Conservation (phyloP, 92 coral and sea anemone species). For the Zoanthus solanderi region DNA sequence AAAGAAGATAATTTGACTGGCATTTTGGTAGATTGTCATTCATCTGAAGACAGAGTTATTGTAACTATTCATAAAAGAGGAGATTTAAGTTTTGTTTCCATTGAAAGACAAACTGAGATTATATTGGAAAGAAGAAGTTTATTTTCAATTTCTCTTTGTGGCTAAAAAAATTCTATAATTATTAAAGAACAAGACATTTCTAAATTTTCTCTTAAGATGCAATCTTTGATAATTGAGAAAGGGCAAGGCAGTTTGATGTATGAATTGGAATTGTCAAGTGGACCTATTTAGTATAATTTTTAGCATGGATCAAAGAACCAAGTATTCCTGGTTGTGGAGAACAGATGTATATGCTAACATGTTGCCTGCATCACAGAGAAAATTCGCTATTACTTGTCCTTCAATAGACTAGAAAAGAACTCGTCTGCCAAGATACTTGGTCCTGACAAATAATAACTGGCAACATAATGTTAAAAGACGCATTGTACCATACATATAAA, state of each 20-base stretch:
- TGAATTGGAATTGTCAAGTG: background rate
- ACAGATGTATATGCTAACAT: background rate
- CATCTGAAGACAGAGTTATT: background rate
- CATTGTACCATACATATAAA: background rate
- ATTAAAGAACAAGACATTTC: background rate
- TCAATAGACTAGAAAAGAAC: background rate
- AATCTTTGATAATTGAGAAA: background rate
- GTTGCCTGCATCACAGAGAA: background rate
- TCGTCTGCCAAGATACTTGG: no score
- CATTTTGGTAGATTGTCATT: background rate
- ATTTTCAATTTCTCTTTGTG: background rate
- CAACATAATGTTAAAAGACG: background rate
- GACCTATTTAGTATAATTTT: background rate
- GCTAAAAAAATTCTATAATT: background rate
- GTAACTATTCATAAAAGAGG: background rate
- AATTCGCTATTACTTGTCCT: background rate
- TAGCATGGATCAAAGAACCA: background rate
- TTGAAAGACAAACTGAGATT: background rate
- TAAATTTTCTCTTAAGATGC: background rate
- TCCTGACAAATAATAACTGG: background rate
- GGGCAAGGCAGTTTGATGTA: background rate
- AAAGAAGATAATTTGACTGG: slow-evolving; percentile 1
- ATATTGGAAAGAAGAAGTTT: background rate
- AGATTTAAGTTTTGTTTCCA: background rate
- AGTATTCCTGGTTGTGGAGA: background rate